Evolutionary conservation across 1,140 invertebrate species (phyloP).

Genomic region (Vollenhovia emeryi): DNA sequence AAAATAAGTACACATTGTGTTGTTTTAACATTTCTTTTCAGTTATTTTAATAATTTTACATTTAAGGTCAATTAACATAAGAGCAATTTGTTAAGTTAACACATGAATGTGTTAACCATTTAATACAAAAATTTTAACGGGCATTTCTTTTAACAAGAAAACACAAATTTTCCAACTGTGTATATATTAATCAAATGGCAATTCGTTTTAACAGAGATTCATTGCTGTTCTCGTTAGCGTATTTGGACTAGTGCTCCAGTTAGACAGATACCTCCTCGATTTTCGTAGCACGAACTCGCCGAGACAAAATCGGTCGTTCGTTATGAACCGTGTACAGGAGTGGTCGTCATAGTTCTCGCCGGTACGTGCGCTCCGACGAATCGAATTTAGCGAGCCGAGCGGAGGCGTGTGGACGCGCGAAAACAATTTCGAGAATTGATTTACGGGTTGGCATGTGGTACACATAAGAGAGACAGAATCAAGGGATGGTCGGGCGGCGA

Average conservation of each 20-base stretch:
- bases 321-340: conserved; percentile 6
- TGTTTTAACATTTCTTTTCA: no score
- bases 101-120: no score
- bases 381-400: conserved; percentile 12
- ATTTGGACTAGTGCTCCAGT: neutral
- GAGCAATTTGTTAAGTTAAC: no score
- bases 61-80: no score
- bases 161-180: no score
- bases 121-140: no score
- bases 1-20: no score
- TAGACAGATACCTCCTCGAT: neutral
- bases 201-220: neutral
- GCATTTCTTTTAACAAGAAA: no score
- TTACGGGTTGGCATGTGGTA: conserved; percentile 75
- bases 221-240: neutral
- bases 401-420: conserved; percentile 30
- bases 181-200: neutral
- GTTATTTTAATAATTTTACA: no score
- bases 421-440: conserved; percentile 78
- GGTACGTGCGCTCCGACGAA: conserved; percentile 22
- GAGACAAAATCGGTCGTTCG: conserved; percentile 10
- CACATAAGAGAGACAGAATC: conserved; percentile 42
- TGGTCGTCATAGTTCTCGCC: conserved; percentile 1
- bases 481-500: conserved; percentile 16
- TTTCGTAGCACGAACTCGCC: neutral